Conservation (phyloP, 2,113 vertebrate species). For the Platichthys stellatus region DNA sequence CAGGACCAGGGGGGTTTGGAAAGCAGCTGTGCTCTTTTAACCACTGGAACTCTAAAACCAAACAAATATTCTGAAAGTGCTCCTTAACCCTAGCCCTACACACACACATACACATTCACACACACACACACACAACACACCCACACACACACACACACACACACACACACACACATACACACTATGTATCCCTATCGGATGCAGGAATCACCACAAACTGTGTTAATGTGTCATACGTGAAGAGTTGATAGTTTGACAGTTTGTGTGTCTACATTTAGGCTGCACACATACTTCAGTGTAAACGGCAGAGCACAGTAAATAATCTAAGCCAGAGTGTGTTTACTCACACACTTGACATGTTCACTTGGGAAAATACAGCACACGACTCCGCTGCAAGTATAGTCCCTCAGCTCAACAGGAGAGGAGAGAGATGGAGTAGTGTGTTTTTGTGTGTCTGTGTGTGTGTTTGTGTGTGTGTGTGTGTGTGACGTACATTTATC, state of each 20-base stretch:
- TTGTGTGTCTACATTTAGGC: slow-evolving; percentile 13
- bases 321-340: slow-evolving; percentile 18
- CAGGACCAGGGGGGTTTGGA: slow-evolving; percentile 57
- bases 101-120: neutral
- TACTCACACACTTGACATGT: slow-evolving; percentile 34
- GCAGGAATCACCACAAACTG: slow-evolving; percentile 31
- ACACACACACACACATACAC: neutral
- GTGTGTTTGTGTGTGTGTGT: neutral
- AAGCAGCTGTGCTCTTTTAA: slow-evolving; percentile 63
- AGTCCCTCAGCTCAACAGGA: slow-evolving; percentile 5
- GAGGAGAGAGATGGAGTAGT: neutral
- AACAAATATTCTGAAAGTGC: slow-evolving; percentile 62
- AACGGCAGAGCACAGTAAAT: neutral
- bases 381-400: slow-evolving; percentile 9
- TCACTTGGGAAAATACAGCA: slow-evolving; percentile 16
- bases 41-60: slow-evolving; percentile 59
- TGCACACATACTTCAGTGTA: slow-evolving; percentile 24
- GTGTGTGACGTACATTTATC: slow-evolving; percentile 18
- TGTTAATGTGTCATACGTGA: slow-evolving; percentile 34
- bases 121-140: slow-evolving; percentile 2
- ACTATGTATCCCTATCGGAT: slow-evolving; percentile 17
- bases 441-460: no score
- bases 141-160: neutral
- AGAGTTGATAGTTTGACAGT: slow-evolving; percentile 51
- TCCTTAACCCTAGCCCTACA: slow-evolving; percentile 30